phyloP scores from a whole-genome alignment of 2,113 vertebrate genomes.

The Albula goreensis region DNA sequence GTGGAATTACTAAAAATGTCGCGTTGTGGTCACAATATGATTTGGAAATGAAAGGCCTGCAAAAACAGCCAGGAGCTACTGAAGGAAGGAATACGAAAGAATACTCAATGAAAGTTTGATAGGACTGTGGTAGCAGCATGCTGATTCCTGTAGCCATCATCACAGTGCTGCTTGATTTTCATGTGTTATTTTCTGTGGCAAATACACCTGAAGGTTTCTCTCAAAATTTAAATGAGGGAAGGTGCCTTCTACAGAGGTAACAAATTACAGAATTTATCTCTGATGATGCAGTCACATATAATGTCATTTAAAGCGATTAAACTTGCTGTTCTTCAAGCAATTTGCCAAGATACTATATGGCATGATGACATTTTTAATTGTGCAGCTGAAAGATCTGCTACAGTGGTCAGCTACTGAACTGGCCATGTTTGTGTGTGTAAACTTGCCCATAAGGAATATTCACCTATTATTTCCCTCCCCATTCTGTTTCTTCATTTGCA shows the following conservation, averaged over 20 bases:
- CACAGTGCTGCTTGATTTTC: no score
- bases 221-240: neutral
- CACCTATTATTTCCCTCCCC: neutral
- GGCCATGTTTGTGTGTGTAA: neutral
- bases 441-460: no score
- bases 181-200: no score
- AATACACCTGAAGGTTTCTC: no score
- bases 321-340: no score
- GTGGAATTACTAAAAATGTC: no score
- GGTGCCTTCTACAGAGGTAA: neutral
- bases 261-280: neutral
- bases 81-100: neutral
- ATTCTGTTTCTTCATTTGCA: neutral
- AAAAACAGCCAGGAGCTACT: neutral
- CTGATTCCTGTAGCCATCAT: neutral
- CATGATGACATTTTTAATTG: no score
- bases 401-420: neutral
- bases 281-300: neutral
- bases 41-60: neutral
- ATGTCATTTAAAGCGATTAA: no score
- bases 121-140: neutral
- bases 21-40: neutral
- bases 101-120: neutral
- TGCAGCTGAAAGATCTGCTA: neutral
- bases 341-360: no score